These are phyloP conservation scores for Pheosia tremula DNA, from an alignment of 2,888 invertebrate species.

Conservation along the genomic window DNA sequence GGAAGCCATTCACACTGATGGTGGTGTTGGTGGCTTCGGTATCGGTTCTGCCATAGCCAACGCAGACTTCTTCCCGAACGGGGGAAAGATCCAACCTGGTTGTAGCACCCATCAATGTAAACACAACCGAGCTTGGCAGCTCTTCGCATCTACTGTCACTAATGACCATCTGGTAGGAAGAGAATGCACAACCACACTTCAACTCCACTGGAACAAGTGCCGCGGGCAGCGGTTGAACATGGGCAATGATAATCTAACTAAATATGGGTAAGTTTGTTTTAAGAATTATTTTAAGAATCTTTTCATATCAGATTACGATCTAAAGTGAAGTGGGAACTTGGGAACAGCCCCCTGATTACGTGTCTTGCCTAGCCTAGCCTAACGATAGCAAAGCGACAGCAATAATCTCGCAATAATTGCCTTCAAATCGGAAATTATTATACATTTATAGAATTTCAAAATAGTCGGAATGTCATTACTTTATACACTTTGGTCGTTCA, in stretches of 20 bases:
- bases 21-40: conserved; percentile 63
- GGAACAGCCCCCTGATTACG: too few species aligned
- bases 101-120: conserved; percentile 54
- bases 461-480: too few species aligned
- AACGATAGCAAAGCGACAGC: too few species aligned
- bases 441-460: too few species aligned
- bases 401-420: too few species aligned
- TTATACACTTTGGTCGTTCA: too few species aligned
- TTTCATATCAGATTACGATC: too few species aligned
- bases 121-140: conserved; percentile 58
- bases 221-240: conserved; percentile 43
- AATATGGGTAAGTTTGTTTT: conserved; percentile 49
- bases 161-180: conserved; percentile 52
- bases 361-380: too few species aligned
- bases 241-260: conserved; percentile 56
- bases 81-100: conserved; percentile 66
- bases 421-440: too few species aligned
- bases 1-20: conserved; percentile 57
- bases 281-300: too few species aligned
- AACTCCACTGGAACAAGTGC: conserved; percentile 50
- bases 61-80: conserved; percentile 85
- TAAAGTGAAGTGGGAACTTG: too few species aligned
- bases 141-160: conserved; percentile 52
- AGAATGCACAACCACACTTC: conserved; percentile 38
- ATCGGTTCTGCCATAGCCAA: conserved; percentile 72